Base-by-base conservation (phyloP, 1,140 invertebrate genomes). In the Formica exsecta region DNA sequence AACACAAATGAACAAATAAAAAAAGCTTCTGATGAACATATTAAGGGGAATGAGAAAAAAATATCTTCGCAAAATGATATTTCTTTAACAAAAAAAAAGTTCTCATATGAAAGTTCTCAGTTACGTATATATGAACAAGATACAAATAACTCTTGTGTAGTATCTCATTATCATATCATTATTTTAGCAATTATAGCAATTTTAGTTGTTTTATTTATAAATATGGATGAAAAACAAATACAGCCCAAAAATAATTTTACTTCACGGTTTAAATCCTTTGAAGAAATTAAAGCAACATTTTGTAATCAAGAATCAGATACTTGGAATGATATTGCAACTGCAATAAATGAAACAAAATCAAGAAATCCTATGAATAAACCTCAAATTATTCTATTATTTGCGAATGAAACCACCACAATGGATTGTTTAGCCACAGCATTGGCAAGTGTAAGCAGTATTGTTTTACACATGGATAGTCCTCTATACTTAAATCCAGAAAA, bases 341-440 rank as follows among this genome's bases (percentile, higher is more conserved):
- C 89, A 16, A 90, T 94, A 70, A 70, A 76, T 7, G 91, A 91
- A 44, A 62, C 92, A 38, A 73, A 91, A 38, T 41, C 74, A 8
- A 61, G 7, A 36, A 83, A 85, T 41, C 89, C 90, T 3, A 68
- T 71, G 7, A 92, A 32, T 32, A 32, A 79, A 77, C 91, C 91
- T 9, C 86, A 89, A 6, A 89, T 93, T 65, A 90, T 95, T 66
- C 32, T 93, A 29, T 79, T 95, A 6, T 91, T 94, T 73, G 92
- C 92, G 16, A 89, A 92, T 74, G 84, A 91, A 36, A 85, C 44
- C 2, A 5, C 86, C 48, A 86, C 91, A 19, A 86, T 93, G 71
- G 74, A 90, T 68, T 95, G 94, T 84, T 90, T 95, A 6, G 92
- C 93, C 48, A 59, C 64, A 38, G 73, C 85, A n/a, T 32, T 95